A percentile compares a stretch with the other conserved stretches of the same genome.
Conservation (phyloP, 2,888 invertebrate species). For the Andrena marginata region DNA sequence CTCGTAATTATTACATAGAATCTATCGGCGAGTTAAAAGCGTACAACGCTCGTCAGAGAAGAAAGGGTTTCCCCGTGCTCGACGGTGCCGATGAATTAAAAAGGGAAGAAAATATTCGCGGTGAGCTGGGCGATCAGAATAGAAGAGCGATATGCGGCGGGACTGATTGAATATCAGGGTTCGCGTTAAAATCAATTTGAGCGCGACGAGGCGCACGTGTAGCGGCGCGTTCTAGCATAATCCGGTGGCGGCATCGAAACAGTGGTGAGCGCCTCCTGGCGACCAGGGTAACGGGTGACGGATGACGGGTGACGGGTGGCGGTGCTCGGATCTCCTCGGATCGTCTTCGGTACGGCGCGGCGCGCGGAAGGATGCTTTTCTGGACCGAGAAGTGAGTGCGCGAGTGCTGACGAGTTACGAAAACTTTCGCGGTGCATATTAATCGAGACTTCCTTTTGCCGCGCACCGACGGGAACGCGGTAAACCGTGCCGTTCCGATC, state of each 20-base stretch:
- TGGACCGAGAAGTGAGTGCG: constrained; percentile 67
- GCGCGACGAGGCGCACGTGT: constrained; percentile 57
- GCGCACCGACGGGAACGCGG: not conserved
- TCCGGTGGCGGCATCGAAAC: constrained; percentile 27
- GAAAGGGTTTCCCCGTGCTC: too few relatives aligned
- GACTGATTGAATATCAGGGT: constrained; percentile 42
- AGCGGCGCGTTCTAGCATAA: constrained; percentile 17
- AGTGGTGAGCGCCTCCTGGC: constrained; percentile 68
- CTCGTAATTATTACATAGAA: not conserved
- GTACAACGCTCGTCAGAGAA: not conserved
- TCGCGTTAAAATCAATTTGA: constrained; percentile 65
- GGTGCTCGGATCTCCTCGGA: constrained; percentile 62
- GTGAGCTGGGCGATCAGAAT: constrained; percentile 27
- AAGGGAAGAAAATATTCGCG: not conserved
- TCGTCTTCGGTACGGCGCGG: constrained; percentile 53
- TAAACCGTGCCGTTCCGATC: not conserved
- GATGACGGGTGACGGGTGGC: constrained; percentile 53
- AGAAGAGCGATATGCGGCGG: constrained; percentile 24
- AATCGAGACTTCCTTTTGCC: constrained; percentile 34
- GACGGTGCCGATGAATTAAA: not conserved
- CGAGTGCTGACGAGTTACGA: constrained; percentile 56
- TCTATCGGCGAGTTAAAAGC: not conserved
- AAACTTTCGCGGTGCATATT: constrained; percentile 57
- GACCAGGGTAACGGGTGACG: constrained; percentile 48
- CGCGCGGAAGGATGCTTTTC: constrained; percentile 68